Conservation (phyloP, 2,888 invertebrate species). For the Morpho achilles region DNA sequence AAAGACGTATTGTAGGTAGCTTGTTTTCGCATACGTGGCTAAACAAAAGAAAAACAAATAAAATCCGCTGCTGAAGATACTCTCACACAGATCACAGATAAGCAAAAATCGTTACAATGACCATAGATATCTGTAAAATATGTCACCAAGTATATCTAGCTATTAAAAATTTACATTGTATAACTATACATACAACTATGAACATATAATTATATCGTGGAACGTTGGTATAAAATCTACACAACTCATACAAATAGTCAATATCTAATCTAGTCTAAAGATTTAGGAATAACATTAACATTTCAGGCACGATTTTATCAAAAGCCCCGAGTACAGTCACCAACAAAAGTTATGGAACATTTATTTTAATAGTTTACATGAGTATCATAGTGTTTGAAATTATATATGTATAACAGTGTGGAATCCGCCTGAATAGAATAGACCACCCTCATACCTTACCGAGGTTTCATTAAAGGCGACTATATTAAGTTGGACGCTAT, state of each 20-base stretch:
- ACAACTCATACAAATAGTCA: constrained; percentile 45
- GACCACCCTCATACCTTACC: too few relatives aligned
- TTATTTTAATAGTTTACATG: too few relatives aligned
- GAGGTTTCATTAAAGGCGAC: too few relatives aligned
- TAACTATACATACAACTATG: constrained; percentile 43
- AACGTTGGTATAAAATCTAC: constrained; percentile 71
- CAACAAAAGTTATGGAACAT: constrained; percentile 2
- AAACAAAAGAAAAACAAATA: too few relatives aligned
- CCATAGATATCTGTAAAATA: too few relatives aligned
- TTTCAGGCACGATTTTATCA: constrained; percentile 66
- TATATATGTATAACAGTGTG: too few relatives aligned
- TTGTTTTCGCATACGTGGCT: too few relatives aligned
- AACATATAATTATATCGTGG: constrained; percentile 46
- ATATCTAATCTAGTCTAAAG: constrained; percentile 27
- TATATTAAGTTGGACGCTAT: too few relatives aligned
- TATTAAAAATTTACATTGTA: constrained; percentile 17
- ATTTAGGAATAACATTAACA: constrained; percentile 31
- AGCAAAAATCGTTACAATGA: background rate
- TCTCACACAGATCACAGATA: background rate
- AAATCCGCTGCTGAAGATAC: too few relatives aligned
- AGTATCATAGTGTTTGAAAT: too few relatives aligned
- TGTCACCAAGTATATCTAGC: background rate
- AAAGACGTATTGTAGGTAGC: too few relatives aligned
- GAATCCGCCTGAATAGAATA: too few relatives aligned
- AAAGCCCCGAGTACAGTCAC: constrained; percentile 26